Base-by-base conservation (phyloP, 2,113 vertebrate genomes). In the Oxyruncus cristatus region DNA sequence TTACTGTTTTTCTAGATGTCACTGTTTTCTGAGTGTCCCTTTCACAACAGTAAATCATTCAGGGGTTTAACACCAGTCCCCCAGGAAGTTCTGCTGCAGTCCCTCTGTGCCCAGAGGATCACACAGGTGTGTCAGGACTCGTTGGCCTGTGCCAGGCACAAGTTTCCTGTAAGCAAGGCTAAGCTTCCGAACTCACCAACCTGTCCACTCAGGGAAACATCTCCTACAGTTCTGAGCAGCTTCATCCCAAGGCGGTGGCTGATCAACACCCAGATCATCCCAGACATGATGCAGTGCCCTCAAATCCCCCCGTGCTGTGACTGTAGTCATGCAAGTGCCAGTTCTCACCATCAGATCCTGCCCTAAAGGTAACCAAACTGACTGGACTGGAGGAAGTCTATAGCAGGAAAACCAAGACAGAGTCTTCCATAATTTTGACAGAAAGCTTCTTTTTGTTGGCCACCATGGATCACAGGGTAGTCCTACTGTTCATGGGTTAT, bases 391-490 rank as follows among this genome's bases (percentile, higher is more conserved):
- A 39, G 37, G 65, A 81, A 93, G 39, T 28, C 6, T 11, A 3
- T 5, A 71, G 46, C 27, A 75, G 59, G 32, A n/a, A 65, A 17
- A 56, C 21, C 35, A 47, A 79, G 30, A 18, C 7, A 26, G 0
- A 3, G 4, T 2, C 22, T 83, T 26, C 62, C 53, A 20, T 8
- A 10, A n/a, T 53, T 81, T 32, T 81, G 30, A 44, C 33, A 52
- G 46, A 14, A 70, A 71, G 9, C 32, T 82, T 24, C 20, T 39
- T 74, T 81, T 23, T 39, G 5, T 14, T 52, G 47, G 52, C 32
- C 71, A 11, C 11, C 44, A 18, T 0, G 0, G 9, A 55, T n/a
- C 63, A 52, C 59, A 18, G 55, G 8, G 27, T 11, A 56, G 20
- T 47, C 52, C 37, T 17, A 9, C 12, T n/a, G 12, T 14, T 30